A percentile compares a stretch with the other conserved stretches of the same genome.
Conservation (phyloP, 2,888 invertebrate species). For the Caenorhabditis auriculariae region DNA sequence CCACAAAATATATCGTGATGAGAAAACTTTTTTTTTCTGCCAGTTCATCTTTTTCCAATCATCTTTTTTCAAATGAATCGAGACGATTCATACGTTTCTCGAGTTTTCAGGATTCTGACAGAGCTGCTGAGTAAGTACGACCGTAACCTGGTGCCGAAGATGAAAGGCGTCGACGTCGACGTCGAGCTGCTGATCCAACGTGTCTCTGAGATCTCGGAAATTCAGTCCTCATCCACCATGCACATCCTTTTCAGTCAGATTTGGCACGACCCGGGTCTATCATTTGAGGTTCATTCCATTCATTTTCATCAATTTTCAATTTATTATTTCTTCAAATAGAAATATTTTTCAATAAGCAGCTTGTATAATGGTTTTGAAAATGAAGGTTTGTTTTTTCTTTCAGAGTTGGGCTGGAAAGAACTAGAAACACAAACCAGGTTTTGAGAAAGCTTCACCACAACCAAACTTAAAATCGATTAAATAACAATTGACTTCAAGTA, state of each 20-base stretch:
- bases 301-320: neutral
- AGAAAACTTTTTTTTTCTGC: too few species aligned
- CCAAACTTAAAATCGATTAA: too few species aligned
- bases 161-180: constrained; percentile 62
- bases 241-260: constrained; percentile 63
- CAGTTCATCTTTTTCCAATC: too few species aligned
- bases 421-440: neutral
- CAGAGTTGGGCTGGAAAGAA: neutral
- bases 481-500: too few species aligned
- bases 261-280: constrained; percentile 63
- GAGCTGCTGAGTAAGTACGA: constrained; percentile 59
- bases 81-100: too few species aligned
- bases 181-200: constrained; percentile 57
- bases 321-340: too few species aligned
- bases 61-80: too few species aligned
- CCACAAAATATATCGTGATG: too few species aligned
- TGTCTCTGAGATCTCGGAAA: constrained; percentile 48
- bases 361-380: neutral
- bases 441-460: too few species aligned
- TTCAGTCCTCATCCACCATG: constrained; percentile 53
- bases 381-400: neutral
- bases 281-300: constrained; percentile 46
- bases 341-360: too few species aligned
- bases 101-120: constrained; percentile 49
- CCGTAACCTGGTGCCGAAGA: constrained; percentile 59